Conservation (phyloP, 2,113 vertebrate genomes). For the Nothoprocta perdicaria region DNA sequence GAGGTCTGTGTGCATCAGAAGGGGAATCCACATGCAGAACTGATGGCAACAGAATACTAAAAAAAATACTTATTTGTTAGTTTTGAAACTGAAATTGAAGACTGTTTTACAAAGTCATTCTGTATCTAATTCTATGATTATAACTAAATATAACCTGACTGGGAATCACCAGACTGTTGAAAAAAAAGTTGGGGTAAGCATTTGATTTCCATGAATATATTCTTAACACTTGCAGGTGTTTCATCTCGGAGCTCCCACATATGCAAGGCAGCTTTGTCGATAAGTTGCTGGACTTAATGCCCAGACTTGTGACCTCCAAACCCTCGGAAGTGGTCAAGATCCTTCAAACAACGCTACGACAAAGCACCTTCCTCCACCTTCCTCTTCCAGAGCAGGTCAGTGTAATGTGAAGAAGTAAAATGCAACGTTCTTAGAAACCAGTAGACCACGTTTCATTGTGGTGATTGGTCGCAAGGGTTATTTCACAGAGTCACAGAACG, state of each 20-base stretch:
- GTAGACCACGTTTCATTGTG: not conserved
- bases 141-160: not conserved
- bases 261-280: constrained; percentile 95
- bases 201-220: not conserved
- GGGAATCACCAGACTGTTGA: not conserved
- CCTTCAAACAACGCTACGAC: constrained; percentile 89
- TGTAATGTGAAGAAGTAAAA: not conserved
- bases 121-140: not conserved
- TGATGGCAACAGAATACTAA: not conserved
- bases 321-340: constrained; percentile 92
- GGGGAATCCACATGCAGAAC: not conserved
- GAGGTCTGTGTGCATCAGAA: not conserved
- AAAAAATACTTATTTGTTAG: not conserved
- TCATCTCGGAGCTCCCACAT: constrained; percentile 89
- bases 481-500: not conserved
- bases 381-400: constrained; percentile 89
- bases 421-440: not conserved
- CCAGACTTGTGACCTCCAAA: constrained; percentile 90
- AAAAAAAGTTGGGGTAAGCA: not conserved
- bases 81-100: not conserved
- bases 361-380: constrained; percentile 90
- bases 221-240: constrained; percentile 78
- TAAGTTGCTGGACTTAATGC: constrained; percentile 92
- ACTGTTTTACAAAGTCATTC: not conserved
- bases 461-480: not conserved